Base-by-base conservation (phyloP, 2,113 vertebrate species). In the Climacteris rufus region DNA sequence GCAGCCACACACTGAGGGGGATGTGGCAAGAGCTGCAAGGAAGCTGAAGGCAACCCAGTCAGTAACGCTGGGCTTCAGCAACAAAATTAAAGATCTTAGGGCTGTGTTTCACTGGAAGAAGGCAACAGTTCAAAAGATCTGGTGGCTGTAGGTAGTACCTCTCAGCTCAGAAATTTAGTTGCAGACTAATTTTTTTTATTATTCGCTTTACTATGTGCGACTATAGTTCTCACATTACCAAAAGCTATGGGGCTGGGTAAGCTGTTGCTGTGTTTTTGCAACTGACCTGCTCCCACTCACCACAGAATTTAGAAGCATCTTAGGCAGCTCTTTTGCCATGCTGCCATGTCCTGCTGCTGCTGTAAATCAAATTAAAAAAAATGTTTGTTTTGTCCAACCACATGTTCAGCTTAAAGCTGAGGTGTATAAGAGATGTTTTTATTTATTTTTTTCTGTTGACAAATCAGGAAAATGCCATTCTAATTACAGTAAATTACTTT, bases 51-150 rank as follows among this genome's bases (percentile, higher is more conserved):
- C 1, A 0, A 45, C 27, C 81, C 33, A 54, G 37, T 61, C 75
- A 40, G 13, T 17, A 57, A 45, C 0, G 0, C 2, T 4, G 37
- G 9, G 11, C 42, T 64, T 77, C 42, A n/a, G 42, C 1, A 1
- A 19, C 31, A 66, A 52, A 92, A 86, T 52, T 18, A 61, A 80
- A 82, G 10, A 20, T 42, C 5, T 42, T 35, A 40, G 11, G 8
- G 9, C 17, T 45, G 59, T 20, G 18, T 83, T 66, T 45, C 2
- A 3, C 57, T 49, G 33, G 42, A 75, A 65, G 49, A n/a, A 24
- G 33, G 9, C 9, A 40, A 76, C 3, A 50, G 15, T 20, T 54
- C 25, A 52, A n/a, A 78, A 60, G 49, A 79, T 50, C 25, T 42
- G 16, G 25, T 83, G 40, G 37, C 35, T 47, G 4, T 19, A 40